phyloP scores from a whole-genome alignment of 2,113 vertebrate species.

The Oceanites oceanicus region DNA sequence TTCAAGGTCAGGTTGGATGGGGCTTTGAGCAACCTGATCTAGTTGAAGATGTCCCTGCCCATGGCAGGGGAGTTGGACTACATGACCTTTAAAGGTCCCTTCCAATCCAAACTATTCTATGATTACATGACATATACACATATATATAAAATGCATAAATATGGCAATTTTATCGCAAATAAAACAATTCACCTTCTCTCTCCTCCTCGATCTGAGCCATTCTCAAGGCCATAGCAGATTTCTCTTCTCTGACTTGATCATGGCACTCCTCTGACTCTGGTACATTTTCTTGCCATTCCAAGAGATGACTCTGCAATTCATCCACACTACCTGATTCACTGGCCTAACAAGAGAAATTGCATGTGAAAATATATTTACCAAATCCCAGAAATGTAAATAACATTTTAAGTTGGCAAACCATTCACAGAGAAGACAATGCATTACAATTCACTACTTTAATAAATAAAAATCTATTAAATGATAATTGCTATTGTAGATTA shows the following conservation, averaged over 20 bases:
- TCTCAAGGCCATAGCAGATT: slow-evolving; percentile 78
- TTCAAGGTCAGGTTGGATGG: too few relatives aligned
- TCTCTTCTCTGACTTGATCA: slow-evolving; percentile 81
- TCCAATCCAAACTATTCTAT: too few relatives aligned
- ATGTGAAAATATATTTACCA: not conserved
- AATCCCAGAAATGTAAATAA: not conserved
- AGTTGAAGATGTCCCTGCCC: too few relatives aligned
- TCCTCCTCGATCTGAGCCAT: slow-evolving; percentile 91
- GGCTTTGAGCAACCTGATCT: too few relatives aligned
- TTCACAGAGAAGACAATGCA: not conserved
- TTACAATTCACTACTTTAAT: not conserved
- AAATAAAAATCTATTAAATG: not conserved
- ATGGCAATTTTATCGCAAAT: not conserved
- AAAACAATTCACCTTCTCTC: slow-evolving; percentile 84
- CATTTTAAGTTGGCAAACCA: not conserved
- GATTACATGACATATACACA: too few relatives aligned
- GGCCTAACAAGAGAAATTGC: slow-evolving; percentile 65
- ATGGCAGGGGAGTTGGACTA: too few relatives aligned
- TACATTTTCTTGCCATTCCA: slow-evolving; percentile 89
- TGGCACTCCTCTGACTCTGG: slow-evolving; percentile 75
- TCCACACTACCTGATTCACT: slow-evolving; percentile 89
- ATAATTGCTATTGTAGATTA: not conserved
- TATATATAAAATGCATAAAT: not conserved
- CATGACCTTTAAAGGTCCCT: too few relatives aligned
- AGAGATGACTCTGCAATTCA: slow-evolving; percentile 82